These are phyloP conservation scores for Phortica variegata DNA, from an alignment of 1,140 invertebrate species.

Conservation along the genomic window DNA sequence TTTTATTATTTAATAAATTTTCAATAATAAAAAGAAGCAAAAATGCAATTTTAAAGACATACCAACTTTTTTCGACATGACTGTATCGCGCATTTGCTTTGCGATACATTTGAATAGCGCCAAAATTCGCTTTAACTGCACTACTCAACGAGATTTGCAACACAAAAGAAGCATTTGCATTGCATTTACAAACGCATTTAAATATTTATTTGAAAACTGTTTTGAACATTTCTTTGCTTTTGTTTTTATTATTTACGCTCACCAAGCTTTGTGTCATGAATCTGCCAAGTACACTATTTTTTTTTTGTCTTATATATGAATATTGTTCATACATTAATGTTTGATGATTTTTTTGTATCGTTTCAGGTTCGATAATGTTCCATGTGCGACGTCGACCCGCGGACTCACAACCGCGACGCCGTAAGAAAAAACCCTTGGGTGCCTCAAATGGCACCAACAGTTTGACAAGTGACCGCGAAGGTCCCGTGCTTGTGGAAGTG, in stretches of 20 bases:
- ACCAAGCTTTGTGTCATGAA: constrained; percentile 23
- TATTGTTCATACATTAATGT: not conserved
- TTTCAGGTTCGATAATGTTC: constrained; percentile 88
- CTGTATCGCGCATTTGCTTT: constrained; percentile 18
- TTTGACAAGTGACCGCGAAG: constrained; percentile 56
- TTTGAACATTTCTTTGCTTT: too few relatives aligned
- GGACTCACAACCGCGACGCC: constrained; percentile 82
- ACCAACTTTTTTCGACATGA: constrained; percentile 16
- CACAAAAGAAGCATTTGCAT: constrained; percentile 15
- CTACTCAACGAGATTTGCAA: constrained; percentile 16
- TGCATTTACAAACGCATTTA: too few relatives aligned
- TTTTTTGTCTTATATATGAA: not conserved
- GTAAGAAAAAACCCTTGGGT: constrained; percentile 83
- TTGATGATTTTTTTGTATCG: not conserved
- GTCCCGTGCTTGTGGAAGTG: constrained; percentile 63
- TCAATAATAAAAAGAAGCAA: too few relatives aligned
- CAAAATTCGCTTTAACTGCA: constrained; percentile 24
- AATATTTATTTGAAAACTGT: too few relatives aligned
- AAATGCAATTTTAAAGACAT: too few relatives aligned
- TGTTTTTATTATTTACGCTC: not conserved
- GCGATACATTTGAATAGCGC: constrained; percentile 5
- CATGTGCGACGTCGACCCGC: constrained; percentile 86
- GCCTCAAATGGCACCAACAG: constrained; percentile 60
- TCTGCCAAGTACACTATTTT: constrained; percentile 22
- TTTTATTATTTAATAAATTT: too few relatives aligned